Evolutionary conservation across 2,113 vertebrate genomes (phyloP).

Genomic region (Numenius arquata): DNA sequence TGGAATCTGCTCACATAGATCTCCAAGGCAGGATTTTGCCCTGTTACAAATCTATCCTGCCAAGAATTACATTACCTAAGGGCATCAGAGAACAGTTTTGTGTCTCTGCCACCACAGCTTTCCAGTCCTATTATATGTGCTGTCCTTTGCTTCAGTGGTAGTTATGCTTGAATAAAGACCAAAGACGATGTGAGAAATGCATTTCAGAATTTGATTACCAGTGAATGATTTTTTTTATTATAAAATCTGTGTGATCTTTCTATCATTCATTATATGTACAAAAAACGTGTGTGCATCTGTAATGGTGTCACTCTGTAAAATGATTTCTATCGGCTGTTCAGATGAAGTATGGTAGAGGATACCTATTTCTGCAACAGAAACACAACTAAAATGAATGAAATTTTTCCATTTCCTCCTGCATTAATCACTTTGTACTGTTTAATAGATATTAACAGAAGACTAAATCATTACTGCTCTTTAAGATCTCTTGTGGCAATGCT

Average conservation of each 20-base stretch:
- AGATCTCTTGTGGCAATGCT: background rate
- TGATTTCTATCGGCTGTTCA: background rate
- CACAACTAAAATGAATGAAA: background rate
- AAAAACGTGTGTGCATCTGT: background rate
- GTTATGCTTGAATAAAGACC: background rate
- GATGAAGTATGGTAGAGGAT: background rate
- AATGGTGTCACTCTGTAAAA: background rate
- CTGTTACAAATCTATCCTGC: background rate
- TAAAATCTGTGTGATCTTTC: background rate
- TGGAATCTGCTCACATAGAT: background rate
- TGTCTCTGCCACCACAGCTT: background rate
- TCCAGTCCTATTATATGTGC: background rate
- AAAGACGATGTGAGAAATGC: background rate
- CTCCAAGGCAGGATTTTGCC: background rate
- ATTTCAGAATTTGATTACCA: background rate
- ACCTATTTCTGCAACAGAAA: background rate
- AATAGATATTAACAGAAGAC: background rate
- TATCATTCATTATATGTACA: background rate
- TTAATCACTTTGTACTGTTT: background rate
- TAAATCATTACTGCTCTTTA: background rate
- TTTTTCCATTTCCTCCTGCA: background rate
- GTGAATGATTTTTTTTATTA: background rate
- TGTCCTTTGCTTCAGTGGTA: background rate
- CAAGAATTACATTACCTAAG: background rate
- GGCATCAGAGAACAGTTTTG: background rate